These are phyloP conservation scores for Drosophila antonietae DNA, from an alignment of 2,888 invertebrate genomes.

Conservation along the genomic window DNA sequence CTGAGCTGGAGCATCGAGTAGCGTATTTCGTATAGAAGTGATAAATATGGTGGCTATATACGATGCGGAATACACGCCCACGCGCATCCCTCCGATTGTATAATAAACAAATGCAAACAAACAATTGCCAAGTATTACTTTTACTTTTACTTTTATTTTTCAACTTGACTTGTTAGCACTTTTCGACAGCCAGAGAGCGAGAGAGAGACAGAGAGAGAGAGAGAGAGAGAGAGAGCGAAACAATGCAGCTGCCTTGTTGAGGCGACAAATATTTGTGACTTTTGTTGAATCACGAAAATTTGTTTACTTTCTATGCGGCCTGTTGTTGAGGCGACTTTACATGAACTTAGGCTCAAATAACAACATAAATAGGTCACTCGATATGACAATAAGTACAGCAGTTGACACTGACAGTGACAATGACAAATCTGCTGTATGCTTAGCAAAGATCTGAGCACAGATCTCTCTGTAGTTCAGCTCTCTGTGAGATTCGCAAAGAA, in stretches of 20 bases:
- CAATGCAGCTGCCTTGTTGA: constrained; percentile 56
- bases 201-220: not conserved
- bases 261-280: constrained; percentile 48
- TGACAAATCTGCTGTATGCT: not conserved
- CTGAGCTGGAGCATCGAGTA: not conserved
- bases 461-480: not conserved
- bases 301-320: constrained; percentile 60
- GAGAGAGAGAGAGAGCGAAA: constrained; percentile 14
- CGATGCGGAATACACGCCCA: constrained; percentile 4
- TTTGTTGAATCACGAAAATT: constrained; percentile 40
- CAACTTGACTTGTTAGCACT: constrained; percentile 43
- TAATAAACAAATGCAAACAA: constrained; percentile 1
- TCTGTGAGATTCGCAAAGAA: not conserved
- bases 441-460: not conserved
- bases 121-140: constrained; percentile 22
- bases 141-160: constrained; percentile 46
- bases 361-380: constrained; percentile 30
- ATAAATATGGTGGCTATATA: constrained; percentile 22
- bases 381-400: not conserved
- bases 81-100: constrained; percentile 2
- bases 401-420: not conserved
- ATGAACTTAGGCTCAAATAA: constrained; percentile 5
- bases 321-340: constrained; percentile 20
- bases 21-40: constrained; percentile 7
- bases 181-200: constrained; percentile 3